phyloP scores from a whole-genome alignment of 2,113 vertebrate genomes.

The Ceyx cyanopectus region DNA sequence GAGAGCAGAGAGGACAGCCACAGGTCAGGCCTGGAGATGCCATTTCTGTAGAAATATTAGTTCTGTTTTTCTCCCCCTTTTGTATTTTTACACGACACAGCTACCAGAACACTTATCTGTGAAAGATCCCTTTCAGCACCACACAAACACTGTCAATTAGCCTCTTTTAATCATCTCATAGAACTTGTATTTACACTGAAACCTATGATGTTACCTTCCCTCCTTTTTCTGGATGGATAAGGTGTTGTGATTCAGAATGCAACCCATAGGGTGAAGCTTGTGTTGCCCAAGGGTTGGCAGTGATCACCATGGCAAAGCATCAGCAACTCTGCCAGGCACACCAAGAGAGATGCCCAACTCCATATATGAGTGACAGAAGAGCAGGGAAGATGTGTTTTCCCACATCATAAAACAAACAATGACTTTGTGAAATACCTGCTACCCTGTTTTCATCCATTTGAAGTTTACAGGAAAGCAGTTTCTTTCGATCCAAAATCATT shows the following conservation, averaged over 20 bases:
- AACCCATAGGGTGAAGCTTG: background rate
- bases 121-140: background rate
- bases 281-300: background rate
- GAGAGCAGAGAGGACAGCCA: background rate
- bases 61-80: background rate
- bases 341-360: background rate
- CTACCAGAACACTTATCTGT: background rate
- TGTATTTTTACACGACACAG: background rate
- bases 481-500: background rate
- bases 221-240: background rate
- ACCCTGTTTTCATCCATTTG: background rate
- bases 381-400: background rate
- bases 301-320: background rate
- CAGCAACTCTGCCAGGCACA: background rate
- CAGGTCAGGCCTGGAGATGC: background rate
- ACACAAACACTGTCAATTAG: background rate
- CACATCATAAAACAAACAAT: background rate
- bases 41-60: background rate
- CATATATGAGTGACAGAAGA: rapidly evolving
- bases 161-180: background rate
- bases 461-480: background rate
- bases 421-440: background rate
- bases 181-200: background rate
- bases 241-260: background rate
- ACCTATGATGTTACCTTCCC: background rate